Conservation (phyloP, 2,113 vertebrate genomes). For the Pollimyrus isidori region DNA sequence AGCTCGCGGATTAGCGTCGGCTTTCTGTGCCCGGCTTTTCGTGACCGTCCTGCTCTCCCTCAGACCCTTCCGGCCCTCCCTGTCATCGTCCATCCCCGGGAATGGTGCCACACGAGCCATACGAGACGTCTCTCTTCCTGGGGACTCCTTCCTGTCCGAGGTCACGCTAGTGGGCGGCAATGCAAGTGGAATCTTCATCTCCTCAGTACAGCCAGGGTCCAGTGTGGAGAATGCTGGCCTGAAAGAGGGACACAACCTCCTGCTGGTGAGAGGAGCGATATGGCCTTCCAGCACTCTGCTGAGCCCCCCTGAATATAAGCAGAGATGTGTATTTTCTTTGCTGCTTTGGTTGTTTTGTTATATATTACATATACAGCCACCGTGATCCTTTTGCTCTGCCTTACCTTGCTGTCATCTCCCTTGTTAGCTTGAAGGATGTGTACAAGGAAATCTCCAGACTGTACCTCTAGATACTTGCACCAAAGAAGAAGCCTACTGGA, state of each 20-base stretch:
- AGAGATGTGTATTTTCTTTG: not conserved
- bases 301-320: not conserved
- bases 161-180: conserved; percentile 84
- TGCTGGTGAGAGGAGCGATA: conserved; percentile 67
- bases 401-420: not conserved
- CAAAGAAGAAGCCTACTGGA: conserved; percentile 90
- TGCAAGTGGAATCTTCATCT: conserved; percentile 77
- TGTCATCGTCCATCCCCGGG: conserved; percentile 69
- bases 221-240: conserved; percentile 76
- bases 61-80: conserved; percentile 90
- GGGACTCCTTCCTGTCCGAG: conserved; percentile 75
- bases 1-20: not conserved
- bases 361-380: not conserved
- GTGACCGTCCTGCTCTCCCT: not conserved
- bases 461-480: conserved; percentile 83
- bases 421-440: conserved; percentile 79
- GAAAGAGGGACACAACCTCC: conserved; percentile 78
- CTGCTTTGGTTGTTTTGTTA: not conserved
- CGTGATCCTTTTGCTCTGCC: not conserved
- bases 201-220: conserved; percentile 72
- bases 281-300: not conserved
- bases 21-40: not conserved
- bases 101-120: conserved; percentile 59
- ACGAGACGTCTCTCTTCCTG: conserved; percentile 63
- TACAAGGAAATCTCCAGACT: conserved; percentile 76